phyloP scores from a whole-genome alignment of 1,140 invertebrate species.

The Drosophila orosa region DNA sequence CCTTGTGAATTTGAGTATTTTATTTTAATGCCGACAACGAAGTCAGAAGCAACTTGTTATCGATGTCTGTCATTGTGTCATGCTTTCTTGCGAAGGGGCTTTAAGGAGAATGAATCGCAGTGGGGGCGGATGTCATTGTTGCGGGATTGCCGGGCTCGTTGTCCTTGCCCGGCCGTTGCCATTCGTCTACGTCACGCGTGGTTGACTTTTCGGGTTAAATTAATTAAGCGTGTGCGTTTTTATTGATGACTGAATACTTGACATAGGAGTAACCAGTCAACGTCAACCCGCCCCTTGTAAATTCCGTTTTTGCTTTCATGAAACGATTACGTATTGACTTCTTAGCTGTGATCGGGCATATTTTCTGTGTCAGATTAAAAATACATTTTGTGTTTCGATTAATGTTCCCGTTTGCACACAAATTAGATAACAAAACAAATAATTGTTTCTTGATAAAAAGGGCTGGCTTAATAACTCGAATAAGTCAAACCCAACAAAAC shows the following conservation, averaged over 20 bases:
- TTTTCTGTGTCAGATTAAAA: not conserved
- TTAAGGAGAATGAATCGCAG: too few relatives aligned
- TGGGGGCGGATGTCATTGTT: not conserved
- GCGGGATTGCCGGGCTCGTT: conserved; percentile 4
- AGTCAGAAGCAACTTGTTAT: conserved; percentile 80
- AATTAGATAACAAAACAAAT: not conserved
- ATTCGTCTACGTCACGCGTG: conserved; percentile 70
- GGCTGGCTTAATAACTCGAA: conserved; percentile 1
- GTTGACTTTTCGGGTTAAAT: conserved; percentile 78
- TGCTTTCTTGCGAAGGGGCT: conserved; percentile 31
- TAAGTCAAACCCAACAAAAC: conserved; percentile 22
- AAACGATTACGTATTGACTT: conserved; percentile 13
- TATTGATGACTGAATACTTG: conserved; percentile 74
- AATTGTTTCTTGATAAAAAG: not conserved
- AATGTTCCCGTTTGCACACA: not conserved
- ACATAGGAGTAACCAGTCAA: conserved; percentile 7
- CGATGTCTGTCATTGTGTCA: conserved; percentile 69
- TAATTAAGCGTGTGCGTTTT: conserved; percentile 82
- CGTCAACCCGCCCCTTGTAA: not conserved
- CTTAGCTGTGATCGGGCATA: not conserved
- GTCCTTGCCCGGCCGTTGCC: conserved; percentile 27
- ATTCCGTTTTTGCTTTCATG: conserved; percentile 3
- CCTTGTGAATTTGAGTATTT: conserved; percentile 61
- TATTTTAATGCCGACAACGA: conserved; percentile 70
- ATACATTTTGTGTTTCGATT: not conserved